Base-by-base conservation (phyloP, 2,797 vertebrate species). In the Xyrichtys novacula region DNA sequence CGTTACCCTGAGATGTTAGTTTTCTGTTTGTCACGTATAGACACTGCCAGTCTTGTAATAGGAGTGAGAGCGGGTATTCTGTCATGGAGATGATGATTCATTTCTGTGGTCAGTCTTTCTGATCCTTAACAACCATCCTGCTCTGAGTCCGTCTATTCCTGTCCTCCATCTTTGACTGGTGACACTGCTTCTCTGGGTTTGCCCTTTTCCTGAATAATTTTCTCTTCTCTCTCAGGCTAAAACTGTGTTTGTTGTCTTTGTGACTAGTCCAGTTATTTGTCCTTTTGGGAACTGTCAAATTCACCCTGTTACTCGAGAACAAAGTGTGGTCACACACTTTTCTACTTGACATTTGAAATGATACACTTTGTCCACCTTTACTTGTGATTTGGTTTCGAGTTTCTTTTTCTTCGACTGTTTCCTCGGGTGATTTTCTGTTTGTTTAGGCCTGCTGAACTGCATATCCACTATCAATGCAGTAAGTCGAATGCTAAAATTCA, bases 211-310 rank as follows among this genome's bases (percentile, higher is more conserved):
- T n/a, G 46, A 11, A 16, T 28, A 8, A 36, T 63, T 25, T 36
- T 38, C 10, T 29, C 56, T n/a, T 29, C 6, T 49, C 34, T n/a
- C 34, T 11, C 16, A 43, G 42, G 42, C n/a, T 58, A 39, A 63
- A 60, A 53, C 1, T 20, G n/a, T 65, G 28, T 59, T 34, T 34
- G 26, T 48, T 57, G 20, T 32, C 52, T 52, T 61, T 54, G 16
- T 26, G 11, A 55, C 20, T 12, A 28, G 15, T 55, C 28, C 17
- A 9, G 36, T 11, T 28, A 3, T 19, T 54, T 32, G 42, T 17
- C n/a, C n/a, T 47, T 66, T 64, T 60, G 31, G 39, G 39, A 65
- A 47, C 19, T 31, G 38, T 36, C 55, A 20, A 53, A 63, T 36
- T n/a, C 29, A 23, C n/a, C 23, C 20, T 53, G 31, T 23, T 16